A percentile compares a stretch with the other conserved stretches of the same genome.
Conservation (phyloP, 2,797 vertebrate genomes). For the Gymnoscopelus microlampas region DNA sequence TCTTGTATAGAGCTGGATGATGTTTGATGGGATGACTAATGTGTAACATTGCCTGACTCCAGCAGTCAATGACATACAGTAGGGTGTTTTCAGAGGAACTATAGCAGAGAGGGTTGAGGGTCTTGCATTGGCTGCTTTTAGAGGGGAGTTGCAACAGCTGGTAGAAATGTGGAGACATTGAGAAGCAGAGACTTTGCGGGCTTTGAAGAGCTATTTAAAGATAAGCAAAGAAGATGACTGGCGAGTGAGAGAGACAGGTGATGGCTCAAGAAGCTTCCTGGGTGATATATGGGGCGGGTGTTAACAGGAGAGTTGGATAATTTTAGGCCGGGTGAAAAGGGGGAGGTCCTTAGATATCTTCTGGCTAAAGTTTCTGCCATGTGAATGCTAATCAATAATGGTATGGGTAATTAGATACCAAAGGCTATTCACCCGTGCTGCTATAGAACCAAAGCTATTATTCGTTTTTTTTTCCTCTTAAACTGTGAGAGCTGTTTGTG, state of each 20-base stretch:
- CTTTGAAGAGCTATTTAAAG: conserved; percentile 81
- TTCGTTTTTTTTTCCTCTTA: conserved; percentile 5
- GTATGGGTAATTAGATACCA: conserved; percentile 16
- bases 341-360: conserved; percentile 59
- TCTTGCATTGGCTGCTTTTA: conserved; percentile 55
- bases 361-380: conserved; percentile 42
- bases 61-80: conserved; percentile 5
- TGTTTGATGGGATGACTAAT: background rate
- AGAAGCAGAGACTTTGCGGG: conserved; percentile 78
- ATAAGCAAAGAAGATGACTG: conserved; percentile 70
- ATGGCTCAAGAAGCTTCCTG: conserved; percentile 79
- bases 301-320: conserved; percentile 67
- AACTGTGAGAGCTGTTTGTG: background rate
- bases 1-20: background rate
- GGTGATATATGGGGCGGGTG: conserved; percentile 75
- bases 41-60: conserved; percentile 5
- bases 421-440: background rate
- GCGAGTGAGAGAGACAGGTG: conserved; percentile 80
- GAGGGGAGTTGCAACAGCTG: conserved; percentile 72
- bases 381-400: conserved; percentile 64
- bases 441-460: conserved; percentile 4
- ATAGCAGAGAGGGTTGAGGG: conserved; percentile 11
- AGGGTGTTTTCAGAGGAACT: conserved; percentile 22
- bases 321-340: conserved; percentile 66
- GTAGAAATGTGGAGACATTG: conserved; percentile 74